Base-by-base conservation (phyloP, 2,888 invertebrate species). In the Caenorhabditis uteleia region DNA sequence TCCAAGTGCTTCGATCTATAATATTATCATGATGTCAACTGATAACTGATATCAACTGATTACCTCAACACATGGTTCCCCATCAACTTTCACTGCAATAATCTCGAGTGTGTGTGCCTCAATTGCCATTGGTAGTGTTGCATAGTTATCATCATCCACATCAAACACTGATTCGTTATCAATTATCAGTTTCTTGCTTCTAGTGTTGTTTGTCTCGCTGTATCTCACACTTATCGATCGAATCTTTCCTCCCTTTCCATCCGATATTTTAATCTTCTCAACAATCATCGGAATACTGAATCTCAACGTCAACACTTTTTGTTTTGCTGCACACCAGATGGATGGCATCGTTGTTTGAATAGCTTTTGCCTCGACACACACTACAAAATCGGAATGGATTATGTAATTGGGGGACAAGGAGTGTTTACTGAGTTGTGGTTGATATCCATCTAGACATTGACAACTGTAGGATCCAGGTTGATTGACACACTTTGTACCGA, bases 391-490 rank as follows among this genome's bases (percentile, higher is more conserved):
- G 39, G 12, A 21, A 10, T 46, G 12, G 16, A 10, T 43, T 29
- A 33, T 34, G 27, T 43, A 25, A 38, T 54, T 56, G 31, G 39
- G 3, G 18, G 36, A n/a, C n/a, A 25, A 4, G 3, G 21, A 21
- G n/a, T 25, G 45, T 68, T 66, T 23, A 83, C 83, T 65, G 27
- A 80, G 46, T 61, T 83, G 79, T 2, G 83, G 74, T 39, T 74
- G 68, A 57, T 74, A 83, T 20, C 83, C 83, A 16, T 59, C 39
- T 31, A 77, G 59, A 48, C 83, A 83, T 12, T 75, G 59, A 42
- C 83, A 83, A 33, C 50, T 47, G 51, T 82, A 83, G 12, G 83
- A 83, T 12, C 83, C 83, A 6, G 75, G 70, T 16, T 77, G 42
- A 51, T 83, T 83, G 6, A 62, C 56, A 57, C 83, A 83, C 14